Conservation (phyloP, 2,888 invertebrate genomes). For the Polymixis flavicincta region DNA sequence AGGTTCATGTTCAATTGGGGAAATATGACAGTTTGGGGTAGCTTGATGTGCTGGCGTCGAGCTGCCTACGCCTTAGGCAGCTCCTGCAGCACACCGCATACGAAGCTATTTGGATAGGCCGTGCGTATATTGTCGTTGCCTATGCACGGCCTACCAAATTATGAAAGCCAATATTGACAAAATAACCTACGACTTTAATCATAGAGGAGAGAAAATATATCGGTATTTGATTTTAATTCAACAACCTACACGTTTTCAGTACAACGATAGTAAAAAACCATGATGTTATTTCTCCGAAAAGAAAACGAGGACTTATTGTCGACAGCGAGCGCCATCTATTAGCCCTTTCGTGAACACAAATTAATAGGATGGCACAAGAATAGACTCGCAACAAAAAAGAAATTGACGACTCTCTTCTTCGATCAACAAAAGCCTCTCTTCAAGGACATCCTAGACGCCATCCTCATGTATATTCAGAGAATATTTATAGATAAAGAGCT, state of each 20-base stretch:
- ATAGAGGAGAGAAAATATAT: too few relatives aligned
- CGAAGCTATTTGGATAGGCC: background rate
- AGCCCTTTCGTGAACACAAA: background rate
- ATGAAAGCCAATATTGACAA: background rate
- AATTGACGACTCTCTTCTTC: background rate
- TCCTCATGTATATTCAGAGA: background rate
- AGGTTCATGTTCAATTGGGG: too few relatives aligned
- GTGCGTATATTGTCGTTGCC: background rate
- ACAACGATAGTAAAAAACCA: background rate
- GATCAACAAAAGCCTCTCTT: too few relatives aligned
- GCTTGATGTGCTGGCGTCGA: too few relatives aligned
- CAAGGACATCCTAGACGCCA: background rate
- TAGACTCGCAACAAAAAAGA: background rate
- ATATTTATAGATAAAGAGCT: background rate
- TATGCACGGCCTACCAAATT: background rate
- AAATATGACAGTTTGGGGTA: too few relatives aligned
- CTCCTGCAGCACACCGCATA: background rate
- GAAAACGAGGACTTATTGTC: background rate
- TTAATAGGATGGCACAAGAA: too few relatives aligned
- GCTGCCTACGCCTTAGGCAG: background rate
- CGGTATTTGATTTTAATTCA: background rate
- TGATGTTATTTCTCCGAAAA: too few relatives aligned
- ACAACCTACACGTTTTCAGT: background rate
- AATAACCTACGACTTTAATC: background rate
- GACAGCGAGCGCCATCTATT: slow-evolving; percentile 8